Evolutionary conservation across 2,888 invertebrate species (phyloP).

Genomic region (Panzeria rudis): DNA sequence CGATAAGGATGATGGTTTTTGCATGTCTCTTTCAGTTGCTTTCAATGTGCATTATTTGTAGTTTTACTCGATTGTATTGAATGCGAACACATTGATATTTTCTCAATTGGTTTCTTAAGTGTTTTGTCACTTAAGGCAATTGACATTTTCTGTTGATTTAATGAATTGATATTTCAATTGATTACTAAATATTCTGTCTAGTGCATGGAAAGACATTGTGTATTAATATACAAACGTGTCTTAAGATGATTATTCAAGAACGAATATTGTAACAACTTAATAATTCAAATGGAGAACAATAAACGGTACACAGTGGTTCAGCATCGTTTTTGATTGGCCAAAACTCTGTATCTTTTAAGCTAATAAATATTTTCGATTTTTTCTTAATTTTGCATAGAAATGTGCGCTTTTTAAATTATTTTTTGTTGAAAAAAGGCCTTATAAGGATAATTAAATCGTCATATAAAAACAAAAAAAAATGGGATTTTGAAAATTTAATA

Average conservation of each 20-base stretch:
- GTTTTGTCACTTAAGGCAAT: slow-evolving; percentile 71
- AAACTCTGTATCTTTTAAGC: too few species aligned
- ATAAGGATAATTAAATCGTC: too few species aligned
- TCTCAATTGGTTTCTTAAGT: slow-evolving; percentile 63
- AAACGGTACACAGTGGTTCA: too few species aligned
- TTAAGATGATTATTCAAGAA: slow-evolving; percentile 36
- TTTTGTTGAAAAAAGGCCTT: too few species aligned
- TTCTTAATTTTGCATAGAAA: too few species aligned
- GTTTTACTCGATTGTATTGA: slow-evolving; percentile 9
- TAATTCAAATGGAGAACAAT: slow-evolving; percentile 25
- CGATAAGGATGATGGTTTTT: neutral
- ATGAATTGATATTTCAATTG: slow-evolving; percentile 70
- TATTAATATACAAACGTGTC: slow-evolving; percentile 33
- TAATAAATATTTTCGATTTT: too few species aligned
- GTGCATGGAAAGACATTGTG: neutral
- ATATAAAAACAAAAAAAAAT: too few species aligned
- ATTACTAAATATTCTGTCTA: slow-evolving; percentile 30
- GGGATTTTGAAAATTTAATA: too few species aligned
- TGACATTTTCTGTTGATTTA: slow-evolving; percentile 71
- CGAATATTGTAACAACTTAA: slow-evolving; percentile 40
- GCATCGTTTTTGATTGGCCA: too few species aligned
- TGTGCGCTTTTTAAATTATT: too few species aligned
- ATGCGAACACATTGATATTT: slow-evolving; percentile 40
- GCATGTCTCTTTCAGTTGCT: slow-evolving; percentile 18
- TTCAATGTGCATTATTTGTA: slow-evolving; percentile 8